Evolutionary conservation across 2,888 invertebrate genomes (phyloP), one percentile per base, ranked within the genome.

Genomic region (Lymantria dispar): DNA sequence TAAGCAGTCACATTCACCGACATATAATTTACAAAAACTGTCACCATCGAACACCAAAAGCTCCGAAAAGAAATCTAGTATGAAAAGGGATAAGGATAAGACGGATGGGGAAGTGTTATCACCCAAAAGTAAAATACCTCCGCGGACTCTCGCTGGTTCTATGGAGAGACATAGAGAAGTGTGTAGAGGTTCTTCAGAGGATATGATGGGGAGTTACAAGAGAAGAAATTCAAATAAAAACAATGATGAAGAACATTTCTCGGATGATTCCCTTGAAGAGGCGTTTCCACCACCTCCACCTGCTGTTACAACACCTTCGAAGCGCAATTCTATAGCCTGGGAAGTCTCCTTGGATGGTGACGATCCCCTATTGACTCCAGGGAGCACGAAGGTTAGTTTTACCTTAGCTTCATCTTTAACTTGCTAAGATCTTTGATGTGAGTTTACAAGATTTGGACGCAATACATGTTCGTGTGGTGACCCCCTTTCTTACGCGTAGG

Each of bases 251-350:
- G 91, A 91, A 58, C 94, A 94, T 72, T 96, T 96, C 82, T 96
- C 96, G 22, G 96, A 97, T 80, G 96, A 97, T 83, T 97, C 96
- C 13, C 84, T 96, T 59, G 96, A 97, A 82, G 96, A 95, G 75
- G 92, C 94, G 70, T 91, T 95, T 63, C 95, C 94, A 39, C 95
- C 94, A 42, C 94, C 93, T 58, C 92, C 92, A 64, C 92, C 93
- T 37, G 84, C 89, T 51, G 84, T 80, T 64, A 82, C 83, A 54
- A 93, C 93, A 60, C 93, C 93, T 67, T 94, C 94, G 76, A 96
- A 96, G 88, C 93, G 96, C 70, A 94, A 95, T 76, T 96, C 96
- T 77, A 96, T 96, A 66, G 96, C 96, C 58, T 96, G 97, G 96
- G 96, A 97, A 92, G 96, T 97, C 59, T 95, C 96, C 58, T 92